Evolutionary conservation across 1,140 invertebrate genomes (phyloP).

Genomic region (Trachymyrmex cornetzi): DNA sequence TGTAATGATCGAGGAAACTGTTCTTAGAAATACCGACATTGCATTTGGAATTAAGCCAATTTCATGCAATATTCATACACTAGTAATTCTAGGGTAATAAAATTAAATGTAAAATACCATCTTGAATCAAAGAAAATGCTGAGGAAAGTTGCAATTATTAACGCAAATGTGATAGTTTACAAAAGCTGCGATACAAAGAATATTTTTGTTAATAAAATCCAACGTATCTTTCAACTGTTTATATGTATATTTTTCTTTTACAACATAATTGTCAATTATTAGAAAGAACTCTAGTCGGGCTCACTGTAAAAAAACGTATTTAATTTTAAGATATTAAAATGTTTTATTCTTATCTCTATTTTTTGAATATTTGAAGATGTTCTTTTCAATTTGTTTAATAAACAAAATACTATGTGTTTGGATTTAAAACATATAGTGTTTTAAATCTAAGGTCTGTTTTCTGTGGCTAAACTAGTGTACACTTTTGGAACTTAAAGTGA

Average conservation of each 20-base stretch:
- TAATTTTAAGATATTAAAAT: too few species aligned
- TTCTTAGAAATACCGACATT: slow-evolving; percentile 29
- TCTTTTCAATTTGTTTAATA: too few species aligned
- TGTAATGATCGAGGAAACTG: slow-evolving; percentile 12
- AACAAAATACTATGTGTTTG: too few species aligned
- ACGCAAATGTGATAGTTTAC: background rate
- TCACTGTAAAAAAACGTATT: too few species aligned
- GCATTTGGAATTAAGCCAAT: slow-evolving; percentile 27
- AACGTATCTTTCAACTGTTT: background rate
- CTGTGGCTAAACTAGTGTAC: too few species aligned
- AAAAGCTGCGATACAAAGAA: background rate
- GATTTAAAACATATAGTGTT: too few species aligned
- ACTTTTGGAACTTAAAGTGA: too few species aligned
- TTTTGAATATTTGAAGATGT: too few species aligned
- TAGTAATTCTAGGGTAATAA: background rate
- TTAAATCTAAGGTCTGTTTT: too few species aligned
- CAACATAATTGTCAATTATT: background rate
- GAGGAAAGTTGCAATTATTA: background rate
- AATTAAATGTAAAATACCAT: background rate
- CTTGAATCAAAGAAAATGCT: background rate
- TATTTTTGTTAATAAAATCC: background rate
- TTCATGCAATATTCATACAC: slow-evolving; percentile 10
- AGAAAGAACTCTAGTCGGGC: background rate
- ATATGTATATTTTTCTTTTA: background rate
- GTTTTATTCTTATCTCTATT: too few species aligned